Percentiles rank a stretch among this genome's conserved stretches.
Conservation (phyloP, 2,797 vertebrate species). For the Rhinophrynus dorsalis region DNA sequence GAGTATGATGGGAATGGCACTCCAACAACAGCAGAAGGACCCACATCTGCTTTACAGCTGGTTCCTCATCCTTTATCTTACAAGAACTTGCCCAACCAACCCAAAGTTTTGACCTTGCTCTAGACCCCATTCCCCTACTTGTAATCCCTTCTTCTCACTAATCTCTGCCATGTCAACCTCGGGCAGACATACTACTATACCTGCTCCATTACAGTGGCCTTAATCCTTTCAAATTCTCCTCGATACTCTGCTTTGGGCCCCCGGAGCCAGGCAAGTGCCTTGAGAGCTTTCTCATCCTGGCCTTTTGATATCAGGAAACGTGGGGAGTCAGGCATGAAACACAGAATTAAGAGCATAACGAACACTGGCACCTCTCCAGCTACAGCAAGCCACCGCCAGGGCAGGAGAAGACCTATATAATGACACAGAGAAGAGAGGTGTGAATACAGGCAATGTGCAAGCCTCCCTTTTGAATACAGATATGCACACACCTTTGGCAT, state of each 20-base stretch:
- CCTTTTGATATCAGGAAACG: slow-evolving; percentile 85
- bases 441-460: background rate
- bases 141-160: no score
- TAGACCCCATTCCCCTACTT: no score
- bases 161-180: no score
- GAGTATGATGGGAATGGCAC: no score
- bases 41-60: no score
- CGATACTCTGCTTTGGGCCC: slow-evolving; percentile 67
- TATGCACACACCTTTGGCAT: no score
- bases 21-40: no score
- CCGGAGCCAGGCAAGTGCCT: slow-evolving; percentile 81
- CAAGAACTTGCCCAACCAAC: no score
- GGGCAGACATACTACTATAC: no score
- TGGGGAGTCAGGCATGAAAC: slow-evolving; percentile 89
- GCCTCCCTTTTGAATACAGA: no score
- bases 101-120: no score
- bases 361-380: slow-evolving; percentile 79
- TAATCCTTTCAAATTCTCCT: slow-evolving; percentile 73
- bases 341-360: slow-evolving; percentile 78
- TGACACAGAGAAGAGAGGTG: rapidly evolving
- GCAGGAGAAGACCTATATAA: slow-evolving; percentile 75
- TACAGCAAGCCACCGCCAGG: slow-evolving; percentile 91
- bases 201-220: slow-evolving; percentile 69
- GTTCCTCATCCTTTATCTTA: no score
- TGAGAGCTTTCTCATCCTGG: slow-evolving; percentile 69